Base-by-base conservation (phyloP, 1,140 invertebrate species). In the Teleopsis dalmanni region DNA sequence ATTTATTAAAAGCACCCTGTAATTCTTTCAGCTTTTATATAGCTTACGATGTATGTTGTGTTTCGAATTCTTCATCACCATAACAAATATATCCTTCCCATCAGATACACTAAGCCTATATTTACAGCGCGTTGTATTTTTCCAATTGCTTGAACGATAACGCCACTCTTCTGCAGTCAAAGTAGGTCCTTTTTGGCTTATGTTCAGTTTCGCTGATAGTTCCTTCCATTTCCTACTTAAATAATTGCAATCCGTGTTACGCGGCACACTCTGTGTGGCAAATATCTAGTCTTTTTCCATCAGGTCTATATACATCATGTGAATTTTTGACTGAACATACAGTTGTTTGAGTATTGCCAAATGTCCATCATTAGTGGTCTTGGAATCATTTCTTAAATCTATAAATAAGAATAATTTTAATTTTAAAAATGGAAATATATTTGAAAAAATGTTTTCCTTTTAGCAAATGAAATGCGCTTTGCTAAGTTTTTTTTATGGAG, bases 261-360 rank as follows among this genome's bases (percentile, higher is more conserved):
- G 62, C 50, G 65, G 62, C 47, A 69, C 54, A 36, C 57, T 53
- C 48, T 65, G 65, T 36, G 60, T 66, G 19, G 66, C 66, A 50
- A 69, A 69, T 48, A 69, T 66, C 22, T 60, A 53, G 52, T 69
- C 65, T 50, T 53, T 55, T 52, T 66, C 65, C 61, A 69, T 69
- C 49, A 69, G 54, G 34, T 69, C 64, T 19, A 69, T 65, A 41
- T 69, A 69, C 60, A 69, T 66, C 53, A 69, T 62, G 35, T 69
- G n/a, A n/a, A n/a, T n/a, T n/a, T n/a, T n/a, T n/a, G n/a, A n/a
- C n/a, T n/a, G n/a, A n/a, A n/a, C n/a, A n/a, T n/a, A n/a, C n/a
- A n/a, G n/a, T n/a, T n/a, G n/a, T n/a, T n/a, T n/a, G n/a, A n/a
- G n/a, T n/a, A n/a, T n/a, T n/a, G n/a, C n/a, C n/a, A n/a, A n/a